A percentile compares a stretch with the other conserved stretches of the same genome.
Evolutionary conservation across 2,797 vertebrate genomes (phyloP).

Genomic region (Clarias laeviceps): DNA sequence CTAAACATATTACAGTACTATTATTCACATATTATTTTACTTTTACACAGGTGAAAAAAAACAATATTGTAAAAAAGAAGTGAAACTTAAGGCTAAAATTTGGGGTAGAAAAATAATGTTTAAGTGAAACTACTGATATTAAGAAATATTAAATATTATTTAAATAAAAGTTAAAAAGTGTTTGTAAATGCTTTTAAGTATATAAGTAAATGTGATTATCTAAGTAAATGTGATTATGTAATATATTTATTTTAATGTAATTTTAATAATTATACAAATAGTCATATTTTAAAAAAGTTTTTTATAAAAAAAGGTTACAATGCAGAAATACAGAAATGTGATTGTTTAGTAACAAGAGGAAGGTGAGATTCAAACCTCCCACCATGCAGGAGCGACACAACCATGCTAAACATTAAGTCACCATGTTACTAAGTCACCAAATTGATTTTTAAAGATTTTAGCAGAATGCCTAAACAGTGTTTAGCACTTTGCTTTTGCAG

Average conservation of each 20-base stretch:
- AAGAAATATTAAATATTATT: background rate
- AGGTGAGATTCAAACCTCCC: too few species aligned
- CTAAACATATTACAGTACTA: background rate
- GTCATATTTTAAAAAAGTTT: too few species aligned
- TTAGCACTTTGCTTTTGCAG: background rate
- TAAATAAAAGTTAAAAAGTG: background rate
- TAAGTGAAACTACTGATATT: background rate
- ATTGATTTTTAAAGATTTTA: background rate
- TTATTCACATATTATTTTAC: background rate
- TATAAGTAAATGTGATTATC: background rate
- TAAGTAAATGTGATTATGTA: background rate
- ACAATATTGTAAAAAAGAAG: too few species aligned
- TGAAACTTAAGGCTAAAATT: background rate
- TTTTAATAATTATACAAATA: too few species aligned
- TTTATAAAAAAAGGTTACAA: background rate
- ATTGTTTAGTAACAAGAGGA: background rate
- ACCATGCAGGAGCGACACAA: too few species aligned
- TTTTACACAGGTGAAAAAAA: background rate
- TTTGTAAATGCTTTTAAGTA: background rate
- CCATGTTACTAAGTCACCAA: too few species aligned
- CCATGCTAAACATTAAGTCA: too few species aligned
- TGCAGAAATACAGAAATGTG: background rate
- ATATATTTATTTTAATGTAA: too few species aligned
- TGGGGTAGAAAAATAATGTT: background rate
- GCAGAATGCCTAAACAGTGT: background rate